A percentile compares a stretch with the other conserved stretches of the same genome.
Conservation (phyloP, 2,113 vertebrate species). For the Chaetorhynchus papuensis region DNA sequence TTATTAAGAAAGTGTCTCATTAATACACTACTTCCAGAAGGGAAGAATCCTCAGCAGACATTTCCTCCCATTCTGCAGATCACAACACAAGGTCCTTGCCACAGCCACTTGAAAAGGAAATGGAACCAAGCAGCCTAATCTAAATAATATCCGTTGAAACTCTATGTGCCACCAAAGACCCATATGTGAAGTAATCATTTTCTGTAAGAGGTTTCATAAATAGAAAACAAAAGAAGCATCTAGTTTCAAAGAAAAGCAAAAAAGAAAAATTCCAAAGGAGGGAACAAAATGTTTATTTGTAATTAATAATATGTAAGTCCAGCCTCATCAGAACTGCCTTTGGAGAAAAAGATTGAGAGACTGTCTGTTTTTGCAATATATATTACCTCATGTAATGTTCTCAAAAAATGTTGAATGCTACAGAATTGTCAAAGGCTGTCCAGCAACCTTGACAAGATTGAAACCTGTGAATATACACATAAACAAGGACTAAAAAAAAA, state of each 20-base stretch:
- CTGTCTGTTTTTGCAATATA: neutral
- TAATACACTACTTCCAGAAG: slow-evolving; percentile 35
- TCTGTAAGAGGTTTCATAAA: slow-evolving; percentile 33
- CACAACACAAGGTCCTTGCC: slow-evolving; percentile 23
- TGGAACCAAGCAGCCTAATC: slow-evolving; percentile 49
- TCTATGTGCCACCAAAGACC: neutral
- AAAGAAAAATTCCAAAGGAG: neutral
- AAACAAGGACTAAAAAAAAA: neutral
- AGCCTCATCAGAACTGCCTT: neutral
- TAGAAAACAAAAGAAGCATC: slow-evolving; percentile 20
- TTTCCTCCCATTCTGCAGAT: slow-evolving; percentile 23
- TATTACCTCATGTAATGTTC: neutral
- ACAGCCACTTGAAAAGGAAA: slow-evolving; percentile 8
- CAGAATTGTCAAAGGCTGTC: neutral
- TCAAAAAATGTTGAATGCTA: neutral
- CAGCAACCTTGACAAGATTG: neutral
- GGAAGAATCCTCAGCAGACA: slow-evolving; percentile 35
- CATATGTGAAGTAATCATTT: slow-evolving; percentile 12
- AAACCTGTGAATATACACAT: neutral
- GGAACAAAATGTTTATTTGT: neutral
- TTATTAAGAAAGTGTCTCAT: slow-evolving; percentile 59
- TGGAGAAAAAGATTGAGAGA: neutral
- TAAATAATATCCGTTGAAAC: slow-evolving; percentile 43
- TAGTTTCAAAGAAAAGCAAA: neutral
- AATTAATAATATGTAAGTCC: neutral